phyloP scores from a whole-genome alignment of 2,113 vertebrate genomes.

The Elgaria multicarinata region DNA sequence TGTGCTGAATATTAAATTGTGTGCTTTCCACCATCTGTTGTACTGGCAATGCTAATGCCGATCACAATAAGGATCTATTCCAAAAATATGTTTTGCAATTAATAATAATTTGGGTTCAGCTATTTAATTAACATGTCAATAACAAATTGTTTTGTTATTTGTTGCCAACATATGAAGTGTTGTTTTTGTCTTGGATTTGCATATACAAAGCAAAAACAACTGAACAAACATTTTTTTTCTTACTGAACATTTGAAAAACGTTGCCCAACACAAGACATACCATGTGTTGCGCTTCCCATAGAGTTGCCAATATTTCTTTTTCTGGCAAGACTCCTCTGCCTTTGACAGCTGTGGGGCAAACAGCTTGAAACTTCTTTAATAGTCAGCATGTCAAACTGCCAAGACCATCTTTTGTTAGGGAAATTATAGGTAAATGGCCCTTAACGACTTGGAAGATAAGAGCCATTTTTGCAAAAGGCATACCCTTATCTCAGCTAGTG shows the following conservation, averaged over 20 bases:
- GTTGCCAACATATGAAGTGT: slow-evolving; percentile 1
- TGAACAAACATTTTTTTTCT: background rate
- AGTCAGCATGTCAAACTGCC: background rate
- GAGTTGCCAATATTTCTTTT: background rate
- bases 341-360: slow-evolving; percentile 15
- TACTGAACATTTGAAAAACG: background rate
- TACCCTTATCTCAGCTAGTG: too few species aligned
- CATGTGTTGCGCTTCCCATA: background rate
- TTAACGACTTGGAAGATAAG: background rate
- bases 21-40: slow-evolving; percentile 20
- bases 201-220: too few species aligned
- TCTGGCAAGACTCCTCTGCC: background rate
- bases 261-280: fast-evolving
- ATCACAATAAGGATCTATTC: slow-evolving; percentile 41
- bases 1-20: slow-evolving; percentile 23
- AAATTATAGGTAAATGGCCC: background rate
- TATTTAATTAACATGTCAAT: slow-evolving; percentile 46
- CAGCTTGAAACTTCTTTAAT: background rate
- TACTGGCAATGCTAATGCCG: slow-evolving; percentile 30
- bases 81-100: slow-evolving; percentile 46
- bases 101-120: slow-evolving; percentile 32
- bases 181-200: slow-evolving; percentile 38
- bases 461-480: background rate
- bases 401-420: background rate
- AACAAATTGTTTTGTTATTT: background rate